Conservation (phyloP, 2,888 invertebrate species). For the Linnaemya vulpina region DNA sequence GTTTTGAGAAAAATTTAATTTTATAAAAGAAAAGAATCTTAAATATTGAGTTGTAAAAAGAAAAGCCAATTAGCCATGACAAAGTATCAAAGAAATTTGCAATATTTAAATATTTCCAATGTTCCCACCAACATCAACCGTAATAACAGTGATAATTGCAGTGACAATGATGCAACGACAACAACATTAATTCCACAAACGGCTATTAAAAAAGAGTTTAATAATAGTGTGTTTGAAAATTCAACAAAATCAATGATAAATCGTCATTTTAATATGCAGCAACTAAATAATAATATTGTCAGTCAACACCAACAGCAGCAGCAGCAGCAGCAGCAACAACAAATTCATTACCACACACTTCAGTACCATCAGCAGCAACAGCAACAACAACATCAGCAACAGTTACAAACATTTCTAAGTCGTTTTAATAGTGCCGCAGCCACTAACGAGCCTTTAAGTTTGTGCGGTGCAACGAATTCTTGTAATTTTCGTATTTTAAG, state of each 20-base stretch:
- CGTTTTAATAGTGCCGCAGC: constrained; percentile 74
- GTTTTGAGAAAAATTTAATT: not conserved
- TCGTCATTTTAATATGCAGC: constrained; percentile 58
- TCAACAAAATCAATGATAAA: constrained; percentile 71
- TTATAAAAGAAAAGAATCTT: not conserved
- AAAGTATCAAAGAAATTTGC: constrained; percentile 58
- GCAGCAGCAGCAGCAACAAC: constrained; percentile 75
- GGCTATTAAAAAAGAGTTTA: constrained; percentile 54
- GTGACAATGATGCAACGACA: constrained; percentile 35
- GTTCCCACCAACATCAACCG: constrained; percentile 20
- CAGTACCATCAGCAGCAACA: constrained; percentile 73
- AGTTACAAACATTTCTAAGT: constrained; percentile 78
- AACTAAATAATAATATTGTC: constrained; percentile 46
- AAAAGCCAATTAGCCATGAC: constrained; percentile 54
- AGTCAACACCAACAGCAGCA: constrained; percentile 61
- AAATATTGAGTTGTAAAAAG: not conserved
- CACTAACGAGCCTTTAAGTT: constrained; percentile 23
- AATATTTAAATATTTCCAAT: constrained; percentile 58
- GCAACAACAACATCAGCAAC: constrained; percentile 76
- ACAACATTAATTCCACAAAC: constrained; percentile 74
- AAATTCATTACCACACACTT: constrained; percentile 53
- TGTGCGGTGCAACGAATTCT: constrained; percentile 62
- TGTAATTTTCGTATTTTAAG: constrained; percentile 72
- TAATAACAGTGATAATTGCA: constrained; percentile 37
- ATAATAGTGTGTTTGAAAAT: constrained; percentile 52